Evolutionary conservation across 2,113 vertebrate species (phyloP), one percentile per base, ranked within the genome.

Genomic region (Sinocyclocheilus anshuiensis): DNA sequence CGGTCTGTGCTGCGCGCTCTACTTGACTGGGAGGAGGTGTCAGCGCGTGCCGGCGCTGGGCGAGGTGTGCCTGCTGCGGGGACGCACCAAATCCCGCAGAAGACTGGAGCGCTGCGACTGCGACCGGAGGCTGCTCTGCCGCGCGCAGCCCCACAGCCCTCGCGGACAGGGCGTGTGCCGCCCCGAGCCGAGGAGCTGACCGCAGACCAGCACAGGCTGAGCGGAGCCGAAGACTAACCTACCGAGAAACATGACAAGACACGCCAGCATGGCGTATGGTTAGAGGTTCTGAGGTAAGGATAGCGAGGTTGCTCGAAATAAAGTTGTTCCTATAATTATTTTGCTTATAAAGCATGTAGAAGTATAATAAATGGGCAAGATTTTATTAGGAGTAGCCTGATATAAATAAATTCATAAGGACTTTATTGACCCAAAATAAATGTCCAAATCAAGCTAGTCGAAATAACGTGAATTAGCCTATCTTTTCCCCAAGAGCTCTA

Each of bases 1-100:
- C 1, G 95, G 95, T 1, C 90, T 95, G 88, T 96, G 96, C 91
- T 96, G 96, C 8, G 89, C 91, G 45, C 93, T 93, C 1, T 94
- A 95, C 67, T 92, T 94, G 84, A 94, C 92, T 8, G 94, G 88
- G 0, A 93, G 91, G 13, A 93, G 94, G 3, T 95, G 95, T 74
- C 93, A 95, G 89, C 89, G 94, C 61, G 91, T 95, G 84, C 94
- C 94, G 0, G 10, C 22, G 55, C 92, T 95, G 88, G 96, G 96
- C 2, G 93, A 96, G 67, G 93, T 94, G 33, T 97, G 96, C 78
- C 92, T 94, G 20, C 92, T 93, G 24, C 88, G 90, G 5, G 93
- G 89, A 0, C 88, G 92, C 24, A 90, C 92, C 72, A 96, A 96
- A 3, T 18, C 84, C n/a, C 87, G 90, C 13, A 89, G 94, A 22